A percentile compares a stretch with the other conserved stretches of the same genome.
Conservation (phyloP, 2,797 vertebrate species). For the Tragelaphus oryx region DNA sequence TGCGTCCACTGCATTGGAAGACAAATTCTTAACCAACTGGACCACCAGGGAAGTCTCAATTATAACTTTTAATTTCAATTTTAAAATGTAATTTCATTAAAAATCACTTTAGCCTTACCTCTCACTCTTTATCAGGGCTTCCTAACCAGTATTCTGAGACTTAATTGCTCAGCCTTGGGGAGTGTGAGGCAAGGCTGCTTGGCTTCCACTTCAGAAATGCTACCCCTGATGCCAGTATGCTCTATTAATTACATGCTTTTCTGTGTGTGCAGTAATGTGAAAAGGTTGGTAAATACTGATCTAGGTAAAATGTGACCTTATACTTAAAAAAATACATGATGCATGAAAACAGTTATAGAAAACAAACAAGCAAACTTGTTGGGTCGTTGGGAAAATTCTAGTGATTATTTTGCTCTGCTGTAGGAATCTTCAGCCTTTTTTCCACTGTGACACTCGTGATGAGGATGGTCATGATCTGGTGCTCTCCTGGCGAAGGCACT, state of each 20-base stretch:
- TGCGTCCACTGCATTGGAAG: background rate
- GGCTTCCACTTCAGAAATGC: background rate
- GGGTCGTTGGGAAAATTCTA: background rate
- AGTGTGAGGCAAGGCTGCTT: background rate
- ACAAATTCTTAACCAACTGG: background rate
- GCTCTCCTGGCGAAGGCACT: background rate
- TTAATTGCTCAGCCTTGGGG: background rate
- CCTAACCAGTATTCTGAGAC: background rate
- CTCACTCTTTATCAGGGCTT: background rate
- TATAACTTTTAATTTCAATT: background rate
- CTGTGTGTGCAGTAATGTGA: no score
- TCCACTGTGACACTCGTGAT: rapidly evolving
- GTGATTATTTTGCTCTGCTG: background rate
- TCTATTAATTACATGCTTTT: slow-evolving; percentile 24
- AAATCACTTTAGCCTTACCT: background rate
- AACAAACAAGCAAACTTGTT: background rate
- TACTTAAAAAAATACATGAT: background rate
- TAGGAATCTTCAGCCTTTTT: background rate
- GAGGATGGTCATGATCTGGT: background rate
- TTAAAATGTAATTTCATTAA: background rate
- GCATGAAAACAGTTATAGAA: background rate
- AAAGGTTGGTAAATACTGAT: slow-evolving; percentile 17
- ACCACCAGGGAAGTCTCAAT: background rate
- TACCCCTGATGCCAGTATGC: background rate
- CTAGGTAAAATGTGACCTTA: background rate